Percentiles rank a stretch among this genome's conserved stretches.
Conservation (phyloP, 1,140 invertebrate genomes). For the Conopomorpha cramerella region DNA sequence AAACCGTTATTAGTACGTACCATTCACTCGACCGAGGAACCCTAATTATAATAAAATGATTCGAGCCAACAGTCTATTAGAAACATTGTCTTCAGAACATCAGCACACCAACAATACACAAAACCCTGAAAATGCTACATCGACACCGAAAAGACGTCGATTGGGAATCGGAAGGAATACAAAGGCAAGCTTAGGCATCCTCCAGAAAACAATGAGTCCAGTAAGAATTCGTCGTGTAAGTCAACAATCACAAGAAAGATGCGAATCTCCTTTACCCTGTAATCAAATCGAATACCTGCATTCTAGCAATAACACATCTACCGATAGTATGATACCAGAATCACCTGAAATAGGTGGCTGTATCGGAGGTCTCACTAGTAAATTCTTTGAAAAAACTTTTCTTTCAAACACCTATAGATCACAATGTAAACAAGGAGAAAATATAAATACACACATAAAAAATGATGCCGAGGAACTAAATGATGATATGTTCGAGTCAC, state of each 20-base stretch:
- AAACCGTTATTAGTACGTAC: no score
- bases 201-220: slow-evolving; percentile 9
- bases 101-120: no score
- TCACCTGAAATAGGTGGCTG: slow-evolving; percentile 9
- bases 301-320: slow-evolving; percentile 19
- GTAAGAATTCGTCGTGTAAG: slow-evolving; percentile 9
- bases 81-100: no score
- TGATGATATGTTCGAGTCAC: slow-evolving; percentile 19
- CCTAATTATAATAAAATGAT: no score
- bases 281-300: slow-evolving; percentile 47
- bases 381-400: no score
- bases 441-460: slow-evolving; percentile 14
- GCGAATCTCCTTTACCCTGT: slow-evolving; percentile 41
- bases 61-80: no score
- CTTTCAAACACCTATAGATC: no score
- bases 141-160: slow-evolving; percentile 34
- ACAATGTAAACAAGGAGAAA: slow-evolving; percentile 8
- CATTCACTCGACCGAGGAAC: no score
- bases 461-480: slow-evolving; percentile 16
- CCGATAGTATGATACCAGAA: slow-evolving; percentile 21
- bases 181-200: slow-evolving; percentile 6
- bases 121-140: slow-evolving; percentile 11
- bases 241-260: slow-evolving; percentile 10
- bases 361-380: no score
- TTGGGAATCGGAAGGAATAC: slow-evolving; percentile 17